Percentiles rank a stretch among this genome's conserved stretches.
Conservation (phyloP, 2,797 vertebrate species). For the Myripristis jacobus region DNA sequence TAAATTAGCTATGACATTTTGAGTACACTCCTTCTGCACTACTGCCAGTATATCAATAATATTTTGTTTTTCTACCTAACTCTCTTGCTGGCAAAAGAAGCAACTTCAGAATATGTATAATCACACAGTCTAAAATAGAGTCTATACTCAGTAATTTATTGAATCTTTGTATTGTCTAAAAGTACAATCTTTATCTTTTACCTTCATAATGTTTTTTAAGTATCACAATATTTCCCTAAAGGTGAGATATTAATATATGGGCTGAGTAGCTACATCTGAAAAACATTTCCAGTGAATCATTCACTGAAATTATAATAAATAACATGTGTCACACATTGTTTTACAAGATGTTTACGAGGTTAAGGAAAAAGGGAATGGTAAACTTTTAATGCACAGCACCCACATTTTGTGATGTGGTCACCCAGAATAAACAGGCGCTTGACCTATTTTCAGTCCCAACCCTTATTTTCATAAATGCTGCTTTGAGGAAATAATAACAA, state of each 20-base stretch:
- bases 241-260: too few species aligned
- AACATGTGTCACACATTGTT: conserved; percentile 43
- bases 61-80: conserved; percentile 59
- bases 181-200: conserved; percentile 38
- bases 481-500: conserved; percentile 49
- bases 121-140: too few species aligned
- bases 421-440: conserved; percentile 41
- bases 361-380: not conserved
- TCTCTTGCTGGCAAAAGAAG: conserved; percentile 36
- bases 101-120: conserved; percentile 4
- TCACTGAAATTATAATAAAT: conserved; percentile 27
- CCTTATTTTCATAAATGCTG: conserved; percentile 27
- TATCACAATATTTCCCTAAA: too few species aligned
- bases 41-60: conserved; percentile 55
- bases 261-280: conserved; percentile 21
- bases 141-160: conserved; percentile 42
- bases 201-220: not conserved
- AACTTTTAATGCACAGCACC: not conserved
- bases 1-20: conserved; percentile 79
- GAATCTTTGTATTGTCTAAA: not conserved
- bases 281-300: conserved; percentile 23
- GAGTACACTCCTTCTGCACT: conserved; percentile 60
- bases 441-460: conserved; percentile 38
- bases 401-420: conserved; percentile 36
- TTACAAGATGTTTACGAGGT: conserved; percentile 14